These are phyloP conservation scores for Grallaria varia DNA, from an alignment of 2,113 vertebrate genomes.

Conservation along the genomic window DNA sequence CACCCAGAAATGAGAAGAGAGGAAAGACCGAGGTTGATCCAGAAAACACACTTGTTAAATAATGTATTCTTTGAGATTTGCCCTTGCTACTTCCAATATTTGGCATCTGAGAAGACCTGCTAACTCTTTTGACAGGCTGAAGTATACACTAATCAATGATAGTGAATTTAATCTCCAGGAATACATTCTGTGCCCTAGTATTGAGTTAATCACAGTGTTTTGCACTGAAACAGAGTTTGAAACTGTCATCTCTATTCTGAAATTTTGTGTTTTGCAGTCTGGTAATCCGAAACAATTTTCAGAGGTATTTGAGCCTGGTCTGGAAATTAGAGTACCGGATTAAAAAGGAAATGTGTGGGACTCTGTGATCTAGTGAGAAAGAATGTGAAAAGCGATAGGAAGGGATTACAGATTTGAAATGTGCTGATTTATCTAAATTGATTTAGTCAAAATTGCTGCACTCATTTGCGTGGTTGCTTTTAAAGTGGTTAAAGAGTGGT, in stretches of 20 bases:
- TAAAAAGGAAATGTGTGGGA: not conserved
- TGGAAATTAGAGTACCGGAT: not conserved
- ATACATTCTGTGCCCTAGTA: not conserved
- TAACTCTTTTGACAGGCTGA: not conserved
- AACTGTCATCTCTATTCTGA: not conserved
- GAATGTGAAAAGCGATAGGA: not conserved
- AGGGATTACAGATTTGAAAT: constrained; percentile 11
- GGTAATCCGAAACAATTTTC: not conserved
- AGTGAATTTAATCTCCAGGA: not conserved
- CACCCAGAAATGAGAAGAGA: not conserved
- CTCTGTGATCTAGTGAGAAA: not conserved
- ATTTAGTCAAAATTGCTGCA: constrained; percentile 53
- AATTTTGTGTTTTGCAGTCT: not conserved
- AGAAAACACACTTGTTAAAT: not conserved
- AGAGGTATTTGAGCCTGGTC: not conserved
- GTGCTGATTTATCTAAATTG: constrained; percentile 48
- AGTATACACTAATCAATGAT: not conserved
- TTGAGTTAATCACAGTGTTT: not conserved
- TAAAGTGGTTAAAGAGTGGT: constrained; percentile 48
- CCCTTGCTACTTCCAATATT: not conserved
- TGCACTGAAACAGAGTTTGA: not conserved
- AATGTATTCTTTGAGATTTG: not conserved
- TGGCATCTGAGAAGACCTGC: not conserved
- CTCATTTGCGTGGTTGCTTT: constrained; percentile 31
- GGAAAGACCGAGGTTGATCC: not conserved